phyloP scores from a whole-genome alignment of 1,140 invertebrate species.

The Neotoxoptera formosana region DNA sequence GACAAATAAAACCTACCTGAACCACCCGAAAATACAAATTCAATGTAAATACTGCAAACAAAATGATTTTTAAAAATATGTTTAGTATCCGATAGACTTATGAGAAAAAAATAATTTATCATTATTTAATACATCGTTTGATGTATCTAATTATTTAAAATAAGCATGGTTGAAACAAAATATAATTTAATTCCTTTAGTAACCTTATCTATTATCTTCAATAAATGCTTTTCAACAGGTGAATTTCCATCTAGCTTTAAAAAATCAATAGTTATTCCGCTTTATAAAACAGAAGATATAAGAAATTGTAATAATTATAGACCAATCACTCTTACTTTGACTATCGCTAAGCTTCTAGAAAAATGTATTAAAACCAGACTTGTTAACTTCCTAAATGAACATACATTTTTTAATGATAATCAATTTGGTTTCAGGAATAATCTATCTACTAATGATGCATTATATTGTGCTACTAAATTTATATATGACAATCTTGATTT shows the following conservation, averaged over 20 bases:
- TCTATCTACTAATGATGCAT: background rate
- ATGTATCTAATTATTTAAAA: background rate
- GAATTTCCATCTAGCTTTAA: background rate
- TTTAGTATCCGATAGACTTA: background rate
- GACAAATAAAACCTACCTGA: background rate
- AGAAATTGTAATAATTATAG: background rate
- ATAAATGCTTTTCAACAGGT: too few species aligned
- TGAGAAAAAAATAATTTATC: background rate
- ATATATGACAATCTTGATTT: too few species aligned
- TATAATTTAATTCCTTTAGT: background rate
- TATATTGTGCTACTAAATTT: too few species aligned
- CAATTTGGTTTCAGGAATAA: background rate
- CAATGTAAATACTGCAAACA: background rate
- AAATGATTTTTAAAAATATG: background rate
- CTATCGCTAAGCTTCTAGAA: background rate
- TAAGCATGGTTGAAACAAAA: background rate
- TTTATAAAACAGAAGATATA: background rate
- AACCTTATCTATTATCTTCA: too few species aligned
- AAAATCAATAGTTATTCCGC: background rate
- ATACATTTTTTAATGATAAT: background rate
- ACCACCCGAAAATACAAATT: background rate
- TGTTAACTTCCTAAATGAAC: background rate
- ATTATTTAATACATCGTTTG: background rate
- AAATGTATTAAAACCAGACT: background rate
- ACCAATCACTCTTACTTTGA: background rate